Evolutionary conservation across 2,797 vertebrate species (phyloP).

Genomic region (Nasua narica): DNA sequence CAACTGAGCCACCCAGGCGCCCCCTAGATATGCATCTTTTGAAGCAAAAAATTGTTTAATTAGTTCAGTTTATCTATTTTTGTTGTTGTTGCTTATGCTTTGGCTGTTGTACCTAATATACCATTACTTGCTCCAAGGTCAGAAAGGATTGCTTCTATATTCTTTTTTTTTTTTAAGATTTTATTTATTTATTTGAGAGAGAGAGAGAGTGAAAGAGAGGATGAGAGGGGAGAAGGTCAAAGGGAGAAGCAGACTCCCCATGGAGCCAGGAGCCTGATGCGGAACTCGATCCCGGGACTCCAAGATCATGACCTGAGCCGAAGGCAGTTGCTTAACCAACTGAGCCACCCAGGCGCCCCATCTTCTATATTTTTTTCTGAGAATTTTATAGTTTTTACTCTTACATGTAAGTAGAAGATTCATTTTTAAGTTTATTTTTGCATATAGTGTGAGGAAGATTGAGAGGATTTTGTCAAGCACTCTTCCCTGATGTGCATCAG

Average conservation of each 20-base stretch:
- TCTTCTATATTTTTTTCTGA: not conserved
- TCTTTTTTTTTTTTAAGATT: too few relatives aligned
- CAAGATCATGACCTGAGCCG: too few relatives aligned
- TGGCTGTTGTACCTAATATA: not conserved
- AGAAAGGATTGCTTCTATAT: not conserved
- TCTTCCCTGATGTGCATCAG: not conserved
- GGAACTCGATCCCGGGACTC: too few relatives aligned
- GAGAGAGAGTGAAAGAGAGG: too few relatives aligned
- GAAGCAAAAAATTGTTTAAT: not conserved
- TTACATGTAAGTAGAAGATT: not conserved
- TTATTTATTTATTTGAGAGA: too few relatives aligned
- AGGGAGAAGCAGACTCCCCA: too few relatives aligned
- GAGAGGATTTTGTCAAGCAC: not conserved
- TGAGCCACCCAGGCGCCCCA: too few relatives aligned
- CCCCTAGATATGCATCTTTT: not conserved
- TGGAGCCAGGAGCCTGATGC: too few relatives aligned
- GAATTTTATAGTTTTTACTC: not conserved
- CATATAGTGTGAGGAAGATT: not conserved
- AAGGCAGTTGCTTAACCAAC: too few relatives aligned
- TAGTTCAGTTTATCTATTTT: not conserved
- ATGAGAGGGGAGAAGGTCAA: too few relatives aligned
- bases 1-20: too few relatives aligned
- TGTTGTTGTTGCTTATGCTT: not conserved
- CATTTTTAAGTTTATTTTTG: not conserved
- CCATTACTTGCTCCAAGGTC: not conserved